phyloP scores from a whole-genome alignment of 2,113 vertebrate species.

The Zosterops japonicus region DNA sequence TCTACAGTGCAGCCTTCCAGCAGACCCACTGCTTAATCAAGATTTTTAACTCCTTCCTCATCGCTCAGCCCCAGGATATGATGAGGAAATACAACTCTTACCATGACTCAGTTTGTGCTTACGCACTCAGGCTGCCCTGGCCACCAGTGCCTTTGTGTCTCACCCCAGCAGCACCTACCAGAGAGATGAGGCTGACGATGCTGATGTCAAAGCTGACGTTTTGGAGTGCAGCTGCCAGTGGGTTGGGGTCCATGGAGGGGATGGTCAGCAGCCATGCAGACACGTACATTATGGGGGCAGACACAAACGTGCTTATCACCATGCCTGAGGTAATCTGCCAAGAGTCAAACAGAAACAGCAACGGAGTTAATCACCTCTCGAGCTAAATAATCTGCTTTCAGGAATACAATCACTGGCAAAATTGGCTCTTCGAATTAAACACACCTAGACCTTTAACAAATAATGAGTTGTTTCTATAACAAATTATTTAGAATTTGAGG shows the following conservation, averaged over 20 bases:
- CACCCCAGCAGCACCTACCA: conserved; percentile 80
- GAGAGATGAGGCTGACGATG: conserved; percentile 87
- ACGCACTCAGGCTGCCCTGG: not conserved
- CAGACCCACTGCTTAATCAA: not conserved
- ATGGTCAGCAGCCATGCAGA: conserved; percentile 94
- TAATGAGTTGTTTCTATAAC: not conserved
- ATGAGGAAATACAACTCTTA: not conserved
- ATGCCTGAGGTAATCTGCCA: conserved; percentile 92
- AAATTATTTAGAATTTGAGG: not conserved
- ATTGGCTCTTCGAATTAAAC: not conserved
- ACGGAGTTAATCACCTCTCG: not conserved
- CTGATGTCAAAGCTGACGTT: conserved; percentile 93
- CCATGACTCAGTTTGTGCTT: not conserved
- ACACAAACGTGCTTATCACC: conserved; percentile 96
- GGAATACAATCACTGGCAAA: not conserved
- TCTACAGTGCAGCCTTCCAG: not conserved
- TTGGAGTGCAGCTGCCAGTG: conserved; percentile 83
- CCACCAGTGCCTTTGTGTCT: not conserved
- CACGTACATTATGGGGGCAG: conserved; percentile 96
- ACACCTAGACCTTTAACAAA: not conserved
- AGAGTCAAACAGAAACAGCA: not conserved
- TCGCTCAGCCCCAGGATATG: not conserved
- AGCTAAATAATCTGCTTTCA: not conserved
- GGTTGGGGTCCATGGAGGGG: conserved; percentile 86
- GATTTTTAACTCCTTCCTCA: not conserved